Conservation (phyloP, 2,797 vertebrate species). For the Crenuchus spilurus region DNA sequence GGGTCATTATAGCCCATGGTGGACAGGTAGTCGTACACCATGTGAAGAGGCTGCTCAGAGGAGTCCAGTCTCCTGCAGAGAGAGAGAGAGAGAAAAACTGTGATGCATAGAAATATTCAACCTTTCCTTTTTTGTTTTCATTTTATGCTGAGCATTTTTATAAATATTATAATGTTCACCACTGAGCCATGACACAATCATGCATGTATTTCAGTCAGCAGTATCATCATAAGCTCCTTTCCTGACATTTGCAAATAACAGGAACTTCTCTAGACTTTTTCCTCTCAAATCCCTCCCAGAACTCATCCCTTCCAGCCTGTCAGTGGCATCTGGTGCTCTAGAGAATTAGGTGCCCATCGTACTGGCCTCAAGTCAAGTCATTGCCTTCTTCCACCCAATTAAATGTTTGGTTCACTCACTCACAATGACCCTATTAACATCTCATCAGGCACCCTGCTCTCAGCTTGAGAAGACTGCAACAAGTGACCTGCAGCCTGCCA, state of each 20-base stretch:
- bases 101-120: no score
- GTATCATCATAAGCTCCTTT: no score
- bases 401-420: background rate
- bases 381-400: background rate
- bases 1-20: conserved; percentile 88
- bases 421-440: background rate
- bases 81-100: conserved; percentile 12
- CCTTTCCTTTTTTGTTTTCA: no score
- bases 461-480: conserved; percentile 15
- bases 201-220: no score
- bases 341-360: background rate
- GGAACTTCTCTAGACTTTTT: background rate
- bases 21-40: conserved; percentile 91
- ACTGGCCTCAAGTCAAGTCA: background rate
- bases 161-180: no score
- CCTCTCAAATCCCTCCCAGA: background rate
- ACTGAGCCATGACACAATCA: no score
- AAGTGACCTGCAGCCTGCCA: background rate
- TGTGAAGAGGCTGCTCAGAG: conserved; percentile 88
- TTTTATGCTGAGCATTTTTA: no score
- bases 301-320: background rate
- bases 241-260: no score
- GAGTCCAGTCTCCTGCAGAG: conserved; percentile 86
- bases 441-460: background rate
- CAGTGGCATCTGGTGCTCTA: conserved; percentile 1